Base-by-base conservation (phyloP, 2,888 invertebrate genomes). In the Strigamia crassipes region DNA sequence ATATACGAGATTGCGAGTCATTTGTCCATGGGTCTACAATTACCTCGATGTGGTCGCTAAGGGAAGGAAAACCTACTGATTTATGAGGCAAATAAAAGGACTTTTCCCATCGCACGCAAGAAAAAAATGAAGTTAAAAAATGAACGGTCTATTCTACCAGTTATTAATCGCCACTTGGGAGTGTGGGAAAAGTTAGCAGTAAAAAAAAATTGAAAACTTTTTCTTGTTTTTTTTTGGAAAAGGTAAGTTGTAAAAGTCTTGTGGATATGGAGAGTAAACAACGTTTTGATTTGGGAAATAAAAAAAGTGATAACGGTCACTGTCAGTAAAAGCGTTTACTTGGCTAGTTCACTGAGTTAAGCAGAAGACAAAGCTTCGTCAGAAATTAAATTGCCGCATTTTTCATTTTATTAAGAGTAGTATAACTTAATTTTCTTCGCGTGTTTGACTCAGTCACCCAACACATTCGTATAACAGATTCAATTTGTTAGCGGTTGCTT, bases 21-120 rank as follows among this genome's bases (percentile, higher is more conserved):
- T 73, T 73, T 73, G 73, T 73, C 73, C 73, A 73, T 73, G 73
- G 73, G 73, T 27, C 73, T 73, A 73, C 73, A 73, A 73, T 73
- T 73, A 73, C 73, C 73, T 73, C 73, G 73, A 73, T 73, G 73
- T 31, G 73, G 73, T 73, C 73, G 73, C 73, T 73, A n/a, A 73
- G 73, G 73, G 31, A 73, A 73, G 73, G 31, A 27, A 31, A 27
- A 73, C 27, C 27, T 13, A 27, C 73, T 73, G 73, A 73, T 73
- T 73, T 73, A 73, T 73, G 73, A 73, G 73, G 73, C 73, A 73
- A 73, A 73, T 73, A 73, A 73, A 73, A 73, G 73, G 73, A 73
- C 27, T 73, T 73, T 73, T 73, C 73, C 73, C 73, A 73, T 73
- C 73, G 73, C 73, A 73, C 9, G 73, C 73, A 56, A 5, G 31